Evolutionary conservation across 2,888 invertebrate species (phyloP).

Genomic region (Pandemis cinnamomeana): DNA sequence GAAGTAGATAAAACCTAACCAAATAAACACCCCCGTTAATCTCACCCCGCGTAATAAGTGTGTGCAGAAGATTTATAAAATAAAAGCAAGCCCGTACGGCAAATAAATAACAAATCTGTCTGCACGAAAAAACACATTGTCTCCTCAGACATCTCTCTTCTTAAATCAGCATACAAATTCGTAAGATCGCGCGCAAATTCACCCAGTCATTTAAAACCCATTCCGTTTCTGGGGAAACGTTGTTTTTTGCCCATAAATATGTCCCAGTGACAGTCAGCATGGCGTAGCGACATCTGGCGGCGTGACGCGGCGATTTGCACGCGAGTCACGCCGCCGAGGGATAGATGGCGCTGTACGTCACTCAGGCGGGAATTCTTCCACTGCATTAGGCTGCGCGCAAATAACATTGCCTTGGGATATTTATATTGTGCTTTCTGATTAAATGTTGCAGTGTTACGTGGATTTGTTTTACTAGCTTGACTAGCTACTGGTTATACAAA

Average conservation of each 20-base stretch:
- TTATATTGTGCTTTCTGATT: conserved; percentile 35
- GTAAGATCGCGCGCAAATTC: conserved; percentile 80
- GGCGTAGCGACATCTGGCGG: conserved; percentile 64
- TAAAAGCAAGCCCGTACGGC: conserved; percentile 49
- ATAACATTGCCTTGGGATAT: conserved; percentile 36
- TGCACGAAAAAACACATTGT: conserved; percentile 74
- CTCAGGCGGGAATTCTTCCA: conserved; percentile 47
- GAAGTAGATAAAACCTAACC: conserved; percentile 27
- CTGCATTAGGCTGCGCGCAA: conserved; percentile 36
- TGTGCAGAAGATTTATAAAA: conserved; percentile 55
- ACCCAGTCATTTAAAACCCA: conserved; percentile 81
- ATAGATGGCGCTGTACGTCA: conserved; percentile 68
- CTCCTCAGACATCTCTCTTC: conserved; percentile 72
- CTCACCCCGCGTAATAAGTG: conserved; percentile 39
- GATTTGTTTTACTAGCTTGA: neutral
- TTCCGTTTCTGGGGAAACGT: conserved; percentile 72
- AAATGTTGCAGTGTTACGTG: conserved; percentile 28
- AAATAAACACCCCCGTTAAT: conserved; percentile 40
- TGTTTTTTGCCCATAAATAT: conserved; percentile 79
- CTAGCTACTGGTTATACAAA: neutral
- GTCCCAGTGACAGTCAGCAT: conserved; percentile 66
- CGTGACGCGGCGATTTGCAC: conserved; percentile 53
- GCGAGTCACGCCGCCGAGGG: conserved; percentile 50
- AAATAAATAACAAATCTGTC: conserved; percentile 71
- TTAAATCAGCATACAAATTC: conserved; percentile 81